Conservation (phyloP, 2,113 vertebrate species). For the Delphinus delphis region DNA sequence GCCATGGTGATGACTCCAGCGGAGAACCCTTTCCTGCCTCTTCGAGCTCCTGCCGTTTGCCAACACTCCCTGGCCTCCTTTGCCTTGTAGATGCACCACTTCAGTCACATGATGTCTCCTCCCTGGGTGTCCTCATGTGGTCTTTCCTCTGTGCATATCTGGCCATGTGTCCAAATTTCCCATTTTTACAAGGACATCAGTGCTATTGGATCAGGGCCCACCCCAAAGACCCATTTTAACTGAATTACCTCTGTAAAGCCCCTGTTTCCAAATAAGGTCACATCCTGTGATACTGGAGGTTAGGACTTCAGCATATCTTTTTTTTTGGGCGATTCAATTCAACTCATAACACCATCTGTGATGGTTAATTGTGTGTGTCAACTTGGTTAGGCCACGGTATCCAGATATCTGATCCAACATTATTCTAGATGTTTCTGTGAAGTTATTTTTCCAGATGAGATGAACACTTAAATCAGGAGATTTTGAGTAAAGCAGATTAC, state of each 20-base stretch:
- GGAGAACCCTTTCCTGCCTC: background rate
- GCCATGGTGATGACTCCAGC: rapidly evolving
- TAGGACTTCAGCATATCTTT: background rate
- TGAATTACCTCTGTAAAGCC: background rate
- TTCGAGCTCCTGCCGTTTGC: background rate
- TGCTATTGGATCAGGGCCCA: background rate
- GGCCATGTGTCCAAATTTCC: background rate
- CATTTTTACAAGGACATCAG: background rate
- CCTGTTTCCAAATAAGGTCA: background rate
- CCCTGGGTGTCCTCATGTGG: background rate
- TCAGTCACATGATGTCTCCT: background rate
- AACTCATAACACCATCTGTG: background rate
- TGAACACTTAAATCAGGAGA: background rate
- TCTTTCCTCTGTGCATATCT: background rate
- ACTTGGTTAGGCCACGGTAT: background rate
- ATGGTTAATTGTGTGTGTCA: background rate
- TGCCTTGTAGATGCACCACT: background rate
- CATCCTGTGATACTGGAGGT: background rate
- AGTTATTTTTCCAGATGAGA: background rate
- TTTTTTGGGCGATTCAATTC: background rate
- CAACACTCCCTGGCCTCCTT: background rate
- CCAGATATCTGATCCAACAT: background rate
- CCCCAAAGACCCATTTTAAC: background rate
- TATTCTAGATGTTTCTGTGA: background rate
- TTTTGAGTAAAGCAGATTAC: background rate